Conservation (phyloP, 2,888 invertebrate genomes). For the Abrostola triplasia region DNA sequence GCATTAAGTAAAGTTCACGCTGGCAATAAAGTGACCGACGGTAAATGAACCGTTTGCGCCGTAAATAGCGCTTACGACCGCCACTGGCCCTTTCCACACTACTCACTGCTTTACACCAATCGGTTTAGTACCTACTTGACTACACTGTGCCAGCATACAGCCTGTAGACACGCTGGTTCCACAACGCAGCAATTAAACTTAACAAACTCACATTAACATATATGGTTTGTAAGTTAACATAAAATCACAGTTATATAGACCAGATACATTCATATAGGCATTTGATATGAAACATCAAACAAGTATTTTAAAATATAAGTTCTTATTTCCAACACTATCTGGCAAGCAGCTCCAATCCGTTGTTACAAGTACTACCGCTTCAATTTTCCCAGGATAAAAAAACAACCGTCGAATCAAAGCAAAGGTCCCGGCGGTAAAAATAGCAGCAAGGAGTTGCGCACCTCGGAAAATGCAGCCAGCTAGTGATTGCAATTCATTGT, state of each 20-base stretch:
- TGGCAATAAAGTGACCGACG: slow-evolving; percentile 73
- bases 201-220: slow-evolving; percentile 5
- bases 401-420: slow-evolving; percentile 17
- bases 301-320: background rate
- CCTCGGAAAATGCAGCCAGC: slow-evolving; percentile 47
- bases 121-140: slow-evolving; percentile 53
- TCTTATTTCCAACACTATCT: background rate
- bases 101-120: slow-evolving; percentile 55
- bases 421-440: slow-evolving; percentile 29
- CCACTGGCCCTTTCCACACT: slow-evolving; percentile 65
- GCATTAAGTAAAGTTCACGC: slow-evolving; percentile 75
- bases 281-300: no score
- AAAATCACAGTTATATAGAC: no score
- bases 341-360: background rate
- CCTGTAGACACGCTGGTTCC: slow-evolving; percentile 23
- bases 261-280: no score
- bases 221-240: background rate
- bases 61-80: slow-evolving; percentile 79
- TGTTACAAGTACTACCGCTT: background rate
- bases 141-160: slow-evolving; percentile 20
- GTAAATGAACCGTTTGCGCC: slow-evolving; percentile 76
- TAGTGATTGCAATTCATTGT: slow-evolving; percentile 45
- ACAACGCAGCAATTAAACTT: slow-evolving; percentile 21
- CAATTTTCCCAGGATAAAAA: slow-evolving; percentile 17
- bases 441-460: slow-evolving; percentile 50